Conservation (phyloP, 2,888 invertebrate genomes). For the Athalia circularis region DNA sequence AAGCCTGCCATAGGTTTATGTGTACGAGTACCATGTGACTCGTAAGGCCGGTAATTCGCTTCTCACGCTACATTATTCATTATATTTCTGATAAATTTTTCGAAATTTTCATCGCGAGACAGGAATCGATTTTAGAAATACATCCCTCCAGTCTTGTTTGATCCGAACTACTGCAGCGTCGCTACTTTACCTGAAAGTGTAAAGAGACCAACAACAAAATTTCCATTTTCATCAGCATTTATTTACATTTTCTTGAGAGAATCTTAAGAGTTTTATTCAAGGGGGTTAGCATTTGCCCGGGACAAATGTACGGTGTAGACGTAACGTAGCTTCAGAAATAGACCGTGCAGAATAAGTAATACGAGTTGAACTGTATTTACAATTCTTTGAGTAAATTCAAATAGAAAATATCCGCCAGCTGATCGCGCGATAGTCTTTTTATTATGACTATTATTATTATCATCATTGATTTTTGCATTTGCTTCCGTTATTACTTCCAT, state of each 20-base stretch:
- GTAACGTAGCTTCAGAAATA: conserved; percentile 4
- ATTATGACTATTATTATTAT: not conserved
- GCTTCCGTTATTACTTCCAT: too few species aligned
- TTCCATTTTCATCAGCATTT: conserved; percentile 34
- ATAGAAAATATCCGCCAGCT: conserved; percentile 35
- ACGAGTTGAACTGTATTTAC: not conserved
- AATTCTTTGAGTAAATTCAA: conserved; percentile 2
- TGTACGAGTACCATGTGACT: not conserved
- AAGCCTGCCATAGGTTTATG: not conserved
- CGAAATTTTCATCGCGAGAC: too few species aligned
- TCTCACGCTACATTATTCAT: not conserved
- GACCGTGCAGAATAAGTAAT: conserved; percentile 26
- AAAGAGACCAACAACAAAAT: conserved; percentile 6
- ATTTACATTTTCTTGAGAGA: not conserved
- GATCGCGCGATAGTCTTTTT: conserved; percentile 10
- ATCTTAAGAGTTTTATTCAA: not conserved
- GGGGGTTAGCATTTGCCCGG: not conserved
- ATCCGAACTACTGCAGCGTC: too few species aligned
- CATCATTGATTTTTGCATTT: too few species aligned
- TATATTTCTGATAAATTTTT: too few species aligned
- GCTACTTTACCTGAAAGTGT: not conserved
- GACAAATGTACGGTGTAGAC: not conserved
- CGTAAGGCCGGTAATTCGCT: not conserved
- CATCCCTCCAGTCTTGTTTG: not conserved
- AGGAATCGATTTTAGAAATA: too few species aligned